Conservation (phyloP, 2,888 invertebrate species). For the Drosophila meridiana region DNA sequence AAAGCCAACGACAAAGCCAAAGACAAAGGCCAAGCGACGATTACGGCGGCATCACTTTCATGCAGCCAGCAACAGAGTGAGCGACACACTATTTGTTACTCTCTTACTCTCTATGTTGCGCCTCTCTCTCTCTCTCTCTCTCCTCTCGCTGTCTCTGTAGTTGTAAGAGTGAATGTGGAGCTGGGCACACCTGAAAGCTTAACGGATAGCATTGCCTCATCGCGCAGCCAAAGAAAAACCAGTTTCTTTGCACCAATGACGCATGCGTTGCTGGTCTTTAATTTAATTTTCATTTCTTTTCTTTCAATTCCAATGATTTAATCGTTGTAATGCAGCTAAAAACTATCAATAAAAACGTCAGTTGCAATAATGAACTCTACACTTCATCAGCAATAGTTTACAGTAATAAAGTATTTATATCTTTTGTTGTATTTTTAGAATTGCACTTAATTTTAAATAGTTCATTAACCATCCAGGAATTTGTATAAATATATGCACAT, state of each 20-base stretch:
- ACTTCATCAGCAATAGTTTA: neutral
- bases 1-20: conserved; percentile 50
- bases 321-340: conserved; percentile 9
- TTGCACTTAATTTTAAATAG: too few relatives aligned
- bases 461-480: too few relatives aligned
- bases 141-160: neutral
- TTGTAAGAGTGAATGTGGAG: conserved; percentile 28
- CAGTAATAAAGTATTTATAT: too few relatives aligned
- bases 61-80: conserved; percentile 22
- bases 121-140: neutral
- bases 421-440: too few relatives aligned
- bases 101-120: neutral
- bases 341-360: conserved; percentile 6
- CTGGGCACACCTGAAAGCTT: conserved; percentile 68
- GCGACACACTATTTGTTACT: neutral
- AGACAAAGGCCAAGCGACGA: conserved; percentile 77
- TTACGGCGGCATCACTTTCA: conserved; percentile 73
- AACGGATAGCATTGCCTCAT: conserved; percentile 78
- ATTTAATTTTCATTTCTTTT: conserved; percentile 32
- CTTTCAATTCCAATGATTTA: conserved; percentile 39
- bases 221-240: conserved; percentile 45
- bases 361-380: conserved; percentile 7
- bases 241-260: conserved; percentile 70
- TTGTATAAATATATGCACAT: too few relatives aligned
- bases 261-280: conserved; percentile 52